Evolutionary conservation across 2,113 vertebrate genomes (phyloP), one percentile per base, ranked within the genome.

Genomic region (Atherinomorus stipes): DNA sequence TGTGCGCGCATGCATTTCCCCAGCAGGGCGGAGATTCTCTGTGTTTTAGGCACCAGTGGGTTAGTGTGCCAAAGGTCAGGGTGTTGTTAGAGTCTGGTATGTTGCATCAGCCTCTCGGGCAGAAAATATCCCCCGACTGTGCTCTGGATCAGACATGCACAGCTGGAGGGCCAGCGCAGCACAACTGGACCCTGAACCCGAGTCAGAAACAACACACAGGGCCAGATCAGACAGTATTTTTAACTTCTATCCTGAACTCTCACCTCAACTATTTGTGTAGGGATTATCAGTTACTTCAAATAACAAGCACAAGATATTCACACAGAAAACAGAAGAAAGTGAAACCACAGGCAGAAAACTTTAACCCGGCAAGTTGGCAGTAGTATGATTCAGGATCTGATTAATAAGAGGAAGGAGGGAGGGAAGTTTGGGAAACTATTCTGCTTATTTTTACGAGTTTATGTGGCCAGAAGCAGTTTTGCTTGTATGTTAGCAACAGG

Each of bases 21-120:
- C 34, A 4, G 40, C 16, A 16, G 23, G 31, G 18, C 0, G 34
- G 63, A n/a, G 54, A 4, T 23, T 19, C 0, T n/a, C 47, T 1
- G 60, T 38, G 71, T 64, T 75, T 73, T 28, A 40, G 72, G 75
- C 85, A 51, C 28, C 66, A 85, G 40, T 88, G 78, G 87, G 85
- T 93, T 85, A 91, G 83, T 92, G 84, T 91, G 91, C 88, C 86
- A 93, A 92, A 90, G 91, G 88, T 93, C 73, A 87, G 49, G 38
- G 22, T 37, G 61, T 50, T 62, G 70, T 87, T 90, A 89, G 60
- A 76, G 85, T 38, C 59, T 71, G 58, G 64, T 66, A 26, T 71
- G 67, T 78, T 90, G 74, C 81, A 70, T 88, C 82, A 83, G 81
- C 51, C 51, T 64, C 54, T 6, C 1, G 1, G 16, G 18, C 42